Conservation (phyloP, 2,797 vertebrate genomes). For the Cuniculus paca region DNA sequence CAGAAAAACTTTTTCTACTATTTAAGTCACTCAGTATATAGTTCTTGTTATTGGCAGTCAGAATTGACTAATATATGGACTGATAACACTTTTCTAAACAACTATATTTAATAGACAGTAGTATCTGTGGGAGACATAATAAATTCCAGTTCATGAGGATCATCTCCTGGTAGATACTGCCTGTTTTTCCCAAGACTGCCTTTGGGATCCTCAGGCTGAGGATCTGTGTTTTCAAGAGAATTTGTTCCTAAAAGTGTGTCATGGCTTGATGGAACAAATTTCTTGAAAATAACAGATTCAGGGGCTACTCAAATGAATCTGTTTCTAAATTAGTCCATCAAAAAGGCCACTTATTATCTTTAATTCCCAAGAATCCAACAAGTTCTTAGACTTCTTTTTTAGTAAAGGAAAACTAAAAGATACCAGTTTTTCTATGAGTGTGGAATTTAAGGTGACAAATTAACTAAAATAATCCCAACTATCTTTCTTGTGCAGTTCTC, state of each 20-base stretch:
- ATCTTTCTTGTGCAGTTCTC: not conserved
- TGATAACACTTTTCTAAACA: not conserved
- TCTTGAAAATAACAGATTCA: not conserved
- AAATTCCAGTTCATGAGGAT: not conserved
- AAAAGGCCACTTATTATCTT: not conserved
- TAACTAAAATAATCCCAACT: not conserved
- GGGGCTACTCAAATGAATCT: not conserved
- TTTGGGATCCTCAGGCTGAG: not conserved
- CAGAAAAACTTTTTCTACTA: not conserved
- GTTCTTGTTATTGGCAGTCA: not conserved
- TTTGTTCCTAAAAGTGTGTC: not conserved
- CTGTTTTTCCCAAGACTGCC: not conserved
- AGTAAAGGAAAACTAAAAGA: not conserved
- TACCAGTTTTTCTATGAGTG: not conserved
- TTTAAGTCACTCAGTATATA: not conserved
- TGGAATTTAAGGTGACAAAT: not conserved
- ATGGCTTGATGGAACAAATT: not conserved
- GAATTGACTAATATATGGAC: not conserved
- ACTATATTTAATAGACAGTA: not conserved
- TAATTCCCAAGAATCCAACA: not conserved
- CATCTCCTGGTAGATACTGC: not conserved
- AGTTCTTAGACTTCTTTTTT: not conserved
- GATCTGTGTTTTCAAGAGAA: not conserved
- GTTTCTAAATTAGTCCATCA: not conserved
- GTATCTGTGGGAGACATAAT: not conserved